Conservation (phyloP, 2,113 vertebrate genomes). For the Albula goreensis region DNA sequence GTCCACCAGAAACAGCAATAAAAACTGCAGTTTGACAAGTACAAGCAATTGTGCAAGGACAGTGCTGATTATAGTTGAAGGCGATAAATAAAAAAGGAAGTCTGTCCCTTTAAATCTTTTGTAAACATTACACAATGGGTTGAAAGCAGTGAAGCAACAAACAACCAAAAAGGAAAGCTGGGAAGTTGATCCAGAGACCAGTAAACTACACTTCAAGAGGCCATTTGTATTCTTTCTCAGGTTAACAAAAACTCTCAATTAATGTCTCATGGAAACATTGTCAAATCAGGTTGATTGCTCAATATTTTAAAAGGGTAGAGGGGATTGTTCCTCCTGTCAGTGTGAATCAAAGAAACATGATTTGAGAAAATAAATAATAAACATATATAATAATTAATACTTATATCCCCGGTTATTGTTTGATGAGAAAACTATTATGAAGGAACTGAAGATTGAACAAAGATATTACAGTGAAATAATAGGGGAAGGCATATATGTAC, state of each 20-base stretch:
- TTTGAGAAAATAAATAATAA: slow-evolving; percentile 15
- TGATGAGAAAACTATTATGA: slow-evolving; percentile 36
- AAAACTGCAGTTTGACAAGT: neutral
- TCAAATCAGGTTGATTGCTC: slow-evolving; percentile 48
- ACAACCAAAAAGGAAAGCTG: slow-evolving; percentile 61
- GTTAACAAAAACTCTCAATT: slow-evolving; percentile 13
- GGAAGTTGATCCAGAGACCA: slow-evolving; percentile 61
- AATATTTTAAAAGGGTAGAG: slow-evolving; percentile 23
- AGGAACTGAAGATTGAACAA: slow-evolving; percentile 27
- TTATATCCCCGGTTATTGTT: slow-evolving; percentile 21
- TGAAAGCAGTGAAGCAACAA: slow-evolving; percentile 62
- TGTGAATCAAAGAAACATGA: slow-evolving; percentile 47
- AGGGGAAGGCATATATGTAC: slow-evolving; percentile 19
- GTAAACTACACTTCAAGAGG: slow-evolving; percentile 45
- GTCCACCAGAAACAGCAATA: neutral
- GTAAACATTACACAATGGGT: slow-evolving; percentile 72
- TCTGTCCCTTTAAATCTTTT: slow-evolving; percentile 71
- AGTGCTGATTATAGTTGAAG: slow-evolving; percentile 17
- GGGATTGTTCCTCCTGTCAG: slow-evolving; percentile 41
- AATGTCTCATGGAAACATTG: slow-evolving; percentile 33
- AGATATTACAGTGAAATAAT: slow-evolving; percentile 20
- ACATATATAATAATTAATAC: slow-evolving; percentile 21
- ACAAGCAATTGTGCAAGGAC: neutral
- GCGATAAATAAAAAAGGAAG: slow-evolving; percentile 40
- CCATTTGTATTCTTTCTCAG: slow-evolving; percentile 19